Base-by-base conservation (phyloP, 2,797 vertebrate species). In the Ciconia nigra region DNA sequence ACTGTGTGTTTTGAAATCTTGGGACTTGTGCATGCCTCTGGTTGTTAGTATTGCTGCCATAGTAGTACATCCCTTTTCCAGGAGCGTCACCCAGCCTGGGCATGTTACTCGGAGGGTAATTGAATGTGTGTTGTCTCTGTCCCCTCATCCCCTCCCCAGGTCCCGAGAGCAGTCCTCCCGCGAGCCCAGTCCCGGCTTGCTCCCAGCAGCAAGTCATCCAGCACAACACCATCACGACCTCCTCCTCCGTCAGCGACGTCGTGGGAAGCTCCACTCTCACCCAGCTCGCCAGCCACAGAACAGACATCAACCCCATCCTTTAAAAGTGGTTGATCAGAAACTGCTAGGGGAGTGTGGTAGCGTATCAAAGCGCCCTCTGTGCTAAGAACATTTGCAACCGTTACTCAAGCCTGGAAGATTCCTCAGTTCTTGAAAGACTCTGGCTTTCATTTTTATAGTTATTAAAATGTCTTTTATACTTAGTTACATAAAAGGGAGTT, bases 201-300 rank as follows among this genome's bases (percentile, higher is more conserved):
- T 99, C 99, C 85, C 99, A 99, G 98, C 99, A 99, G 97, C 99
- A 99, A 97, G 99, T 99, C 98, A 99, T 99, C 98, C 99, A 99
- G 98, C 99, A 99, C 99, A 99, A 99, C 98, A 99, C 99, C 98
- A 99, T 99, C 98, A 99, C 99, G 55, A 99, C 99, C 94, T 99
- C 99, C 97, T 99, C 99, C 54, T 99, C 99, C 0, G 98, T 99
- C 98, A 99, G 99, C 5, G 98, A 99, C 76, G 98, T 98, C 11
- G 98, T 98, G 96, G 99, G 99, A 97, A 98, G 98, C 97, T 98
- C 98, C 86, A 98, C 99, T 91, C 99, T 99, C 84, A 99, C 98
- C 89, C 99, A 99, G 96, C 98, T 99, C 54, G 90, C 96, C 97
- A 99, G 99, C 98, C 99, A 99, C 98, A 99, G 99, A 99, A 99